These are phyloP conservation scores for Phortica variegata DNA, from an alignment of 1,140 invertebrate genomes.

Conservation along the genomic window DNA sequence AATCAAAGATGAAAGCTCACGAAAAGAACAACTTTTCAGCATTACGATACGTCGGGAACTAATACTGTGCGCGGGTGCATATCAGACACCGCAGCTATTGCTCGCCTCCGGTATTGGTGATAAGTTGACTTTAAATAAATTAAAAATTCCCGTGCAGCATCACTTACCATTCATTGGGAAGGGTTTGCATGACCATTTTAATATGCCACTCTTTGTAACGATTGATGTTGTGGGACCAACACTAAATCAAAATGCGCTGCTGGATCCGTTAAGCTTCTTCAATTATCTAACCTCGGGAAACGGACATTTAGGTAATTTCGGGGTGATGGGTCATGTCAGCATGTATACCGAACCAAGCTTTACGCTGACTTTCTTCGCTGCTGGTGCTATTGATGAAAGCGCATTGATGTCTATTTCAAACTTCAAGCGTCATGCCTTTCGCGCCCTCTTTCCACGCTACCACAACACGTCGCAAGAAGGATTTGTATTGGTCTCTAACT, in stretches of 20 bases:
- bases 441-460: slow-evolving; percentile 65
- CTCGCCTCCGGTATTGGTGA: slow-evolving; percentile 71
- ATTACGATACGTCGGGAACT: slow-evolving; percentile 67
- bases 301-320: slow-evolving; percentile 63
- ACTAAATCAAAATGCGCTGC: slow-evolving; percentile 61
- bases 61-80: slow-evolving; percentile 69
- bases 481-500: slow-evolving; percentile 67
- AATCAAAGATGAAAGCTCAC: slow-evolving; percentile 39
- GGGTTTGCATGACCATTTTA: slow-evolving; percentile 73
- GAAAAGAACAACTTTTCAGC: slow-evolving; percentile 44
- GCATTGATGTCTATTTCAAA: slow-evolving; percentile 68
- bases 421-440: slow-evolving; percentile 65
- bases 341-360: slow-evolving; percentile 52
- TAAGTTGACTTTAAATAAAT: slow-evolving; percentile 56
- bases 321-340: slow-evolving; percentile 62
- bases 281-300: slow-evolving; percentile 64
- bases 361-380: slow-evolving; percentile 66
- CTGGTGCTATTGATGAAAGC: slow-evolving; percentile 68
- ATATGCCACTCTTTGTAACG: slow-evolving; percentile 69
- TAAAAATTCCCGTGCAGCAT: slow-evolving; percentile 60
- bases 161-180: slow-evolving; percentile 63
- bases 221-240: slow-evolving; percentile 66
- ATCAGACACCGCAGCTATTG: slow-evolving; percentile 72
- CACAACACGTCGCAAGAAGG: slow-evolving; percentile 66
- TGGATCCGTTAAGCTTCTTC: slow-evolving; percentile 60